phyloP scores from a whole-genome alignment of 2,113 vertebrate species.

The Podarcis muralis region DNA sequence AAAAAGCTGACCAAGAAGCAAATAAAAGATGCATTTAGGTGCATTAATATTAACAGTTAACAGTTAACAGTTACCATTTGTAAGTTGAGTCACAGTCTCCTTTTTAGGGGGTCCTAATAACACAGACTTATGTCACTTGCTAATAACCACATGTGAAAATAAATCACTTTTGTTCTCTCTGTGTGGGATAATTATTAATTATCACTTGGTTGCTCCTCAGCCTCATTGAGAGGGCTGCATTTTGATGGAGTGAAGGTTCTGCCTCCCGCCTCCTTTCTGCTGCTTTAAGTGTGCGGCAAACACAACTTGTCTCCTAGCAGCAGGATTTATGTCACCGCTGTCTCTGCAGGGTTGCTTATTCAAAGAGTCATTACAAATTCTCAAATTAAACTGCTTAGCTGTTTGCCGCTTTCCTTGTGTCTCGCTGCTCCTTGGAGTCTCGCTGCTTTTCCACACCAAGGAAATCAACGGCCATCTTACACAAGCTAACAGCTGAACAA shows the following conservation, averaged over 20 bases:
- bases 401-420: not conserved
- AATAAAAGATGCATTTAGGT: not conserved
- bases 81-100: not conserved
- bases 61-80: not conserved
- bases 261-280: constrained; percentile 15
- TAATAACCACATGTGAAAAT: constrained; percentile 26
- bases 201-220: constrained; percentile 25
- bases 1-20: constrained; percentile 13
- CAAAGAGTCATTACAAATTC: not conserved
- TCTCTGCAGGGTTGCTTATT: constrained; percentile 18
- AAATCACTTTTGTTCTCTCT: not conserved
- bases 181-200: constrained; percentile 14
- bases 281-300: not conserved
- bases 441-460: not conserved
- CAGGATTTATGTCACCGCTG: not conserved
- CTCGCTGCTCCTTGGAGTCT: not conserved
- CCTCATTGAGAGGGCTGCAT: constrained; percentile 26
- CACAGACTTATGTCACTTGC: not conserved
- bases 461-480: not conserved
- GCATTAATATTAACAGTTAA: constrained; percentile 16
- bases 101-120: not conserved
- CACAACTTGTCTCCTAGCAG: constrained; percentile 24
- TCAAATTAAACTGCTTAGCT: not conserved
- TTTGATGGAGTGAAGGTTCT: constrained; percentile 46
- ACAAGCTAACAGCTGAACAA: not conserved